Evolutionary conservation across 2,797 vertebrate species (phyloP).

Genomic region (Parauchenoglanis punctatus): DNA sequence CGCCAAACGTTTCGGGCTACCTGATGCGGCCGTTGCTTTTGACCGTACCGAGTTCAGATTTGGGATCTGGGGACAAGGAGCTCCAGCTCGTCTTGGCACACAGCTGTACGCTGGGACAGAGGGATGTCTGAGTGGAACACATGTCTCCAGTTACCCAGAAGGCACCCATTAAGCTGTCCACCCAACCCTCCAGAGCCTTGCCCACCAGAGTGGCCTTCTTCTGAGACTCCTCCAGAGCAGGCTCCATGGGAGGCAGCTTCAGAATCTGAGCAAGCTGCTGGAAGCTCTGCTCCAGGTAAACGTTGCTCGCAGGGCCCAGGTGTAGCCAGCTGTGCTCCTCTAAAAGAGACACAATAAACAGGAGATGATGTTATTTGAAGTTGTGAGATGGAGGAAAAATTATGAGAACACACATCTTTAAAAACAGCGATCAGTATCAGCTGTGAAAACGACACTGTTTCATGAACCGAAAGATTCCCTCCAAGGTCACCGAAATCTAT

Average conservation of each 20-base stretch:
- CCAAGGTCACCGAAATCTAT: not conserved
- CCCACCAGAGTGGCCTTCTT: constrained; percentile 78
- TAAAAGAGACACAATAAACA: constrained; percentile 55
- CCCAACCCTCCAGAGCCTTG: constrained; percentile 84
- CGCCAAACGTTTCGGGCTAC: constrained; percentile 76
- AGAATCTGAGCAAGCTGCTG: constrained; percentile 88
- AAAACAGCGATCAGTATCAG: not conserved
- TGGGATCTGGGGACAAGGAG: constrained; percentile 92
- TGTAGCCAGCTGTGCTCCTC: constrained; percentile 91
- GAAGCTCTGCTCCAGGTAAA: constrained; percentile 94
- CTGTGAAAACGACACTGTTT: not conserved
- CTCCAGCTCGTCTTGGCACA: constrained; percentile 93
- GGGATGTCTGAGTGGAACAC: constrained; percentile 73
- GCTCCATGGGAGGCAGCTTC: constrained; percentile 81
- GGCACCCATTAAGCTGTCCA: constrained; percentile 73
- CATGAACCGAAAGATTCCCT: not conserved
- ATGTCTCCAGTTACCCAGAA: constrained; percentile 77
- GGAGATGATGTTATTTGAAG: not conserved
- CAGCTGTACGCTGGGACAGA: constrained; percentile 76
- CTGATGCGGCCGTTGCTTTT: constrained; percentile 91
- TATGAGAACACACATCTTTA: not conserved
- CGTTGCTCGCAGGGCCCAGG: constrained; percentile 84
- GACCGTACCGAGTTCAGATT: constrained; percentile 89
- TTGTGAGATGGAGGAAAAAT: not conserved
- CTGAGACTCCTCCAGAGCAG: constrained; percentile 71